A percentile compares a stretch with the other conserved stretches of the same genome.
Conservation (phyloP, 2,113 vertebrate genomes). For the Chrysemys picta region DNA sequence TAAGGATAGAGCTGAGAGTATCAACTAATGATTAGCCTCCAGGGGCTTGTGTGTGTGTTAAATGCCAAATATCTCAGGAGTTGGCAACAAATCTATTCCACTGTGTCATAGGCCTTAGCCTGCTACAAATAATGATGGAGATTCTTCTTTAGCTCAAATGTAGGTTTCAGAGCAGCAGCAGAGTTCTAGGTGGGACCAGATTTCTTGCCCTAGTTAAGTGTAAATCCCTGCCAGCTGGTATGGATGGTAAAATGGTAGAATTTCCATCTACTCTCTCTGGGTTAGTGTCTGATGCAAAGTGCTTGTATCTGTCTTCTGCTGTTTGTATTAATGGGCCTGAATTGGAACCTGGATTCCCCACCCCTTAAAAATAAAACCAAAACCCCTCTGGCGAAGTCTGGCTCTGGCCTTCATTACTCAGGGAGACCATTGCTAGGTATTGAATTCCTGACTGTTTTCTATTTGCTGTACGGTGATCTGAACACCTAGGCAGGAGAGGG, state of each 20-base stretch:
- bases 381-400: neutral
- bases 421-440: neutral
- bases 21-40: too few relatives aligned
- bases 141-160: neutral
- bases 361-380: neutral
- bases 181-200: neutral
- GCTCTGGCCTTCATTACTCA: neutral
- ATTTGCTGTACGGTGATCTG: neutral
- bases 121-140: neutral
- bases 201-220: neutral
- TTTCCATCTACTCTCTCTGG: neutral
- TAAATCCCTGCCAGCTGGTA: neutral
- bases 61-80: neutral
- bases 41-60: neutral
- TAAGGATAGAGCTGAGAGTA: neutral
- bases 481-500: neutral
- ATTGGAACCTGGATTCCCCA: neutral
- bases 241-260: neutral
- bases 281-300: neutral
- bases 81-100: neutral
- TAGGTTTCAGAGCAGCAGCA: too few relatives aligned
- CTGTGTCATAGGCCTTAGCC: neutral
- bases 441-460: neutral
- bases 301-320: neutral
- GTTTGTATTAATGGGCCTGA: neutral